phyloP scores from a whole-genome alignment of 2,797 vertebrate genomes.

The Acrocephalus scirpaceus region DNA sequence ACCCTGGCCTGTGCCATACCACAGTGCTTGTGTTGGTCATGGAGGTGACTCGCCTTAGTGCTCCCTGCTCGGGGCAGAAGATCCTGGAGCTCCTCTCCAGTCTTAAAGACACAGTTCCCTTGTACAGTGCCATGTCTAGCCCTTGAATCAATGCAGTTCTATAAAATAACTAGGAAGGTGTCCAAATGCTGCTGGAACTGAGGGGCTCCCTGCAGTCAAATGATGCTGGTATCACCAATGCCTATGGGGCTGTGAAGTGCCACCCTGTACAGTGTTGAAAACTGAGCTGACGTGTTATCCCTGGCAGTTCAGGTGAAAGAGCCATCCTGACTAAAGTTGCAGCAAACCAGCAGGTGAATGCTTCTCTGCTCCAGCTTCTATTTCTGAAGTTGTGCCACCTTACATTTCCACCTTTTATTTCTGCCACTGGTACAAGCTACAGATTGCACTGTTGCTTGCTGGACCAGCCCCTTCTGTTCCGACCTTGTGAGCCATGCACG shows the following conservation, averaged over 20 bases:
- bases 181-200: neutral
- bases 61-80: neutral
- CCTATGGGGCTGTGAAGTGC: neutral
- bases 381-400: neutral
- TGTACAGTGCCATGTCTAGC: neutral
- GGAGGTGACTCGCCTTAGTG: neutral
- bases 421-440: neutral
- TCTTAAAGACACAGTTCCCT: neutral
- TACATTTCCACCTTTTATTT: neutral
- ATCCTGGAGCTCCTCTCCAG: neutral
- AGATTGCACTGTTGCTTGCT: neutral
- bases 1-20: neutral
- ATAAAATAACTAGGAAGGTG: neutral
- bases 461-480: neutral
- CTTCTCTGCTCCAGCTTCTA: neutral
- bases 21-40: neutral
- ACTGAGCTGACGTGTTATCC: neutral
- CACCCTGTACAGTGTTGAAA: neutral
- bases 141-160: neutral
- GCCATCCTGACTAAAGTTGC: neutral
- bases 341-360: neutral
- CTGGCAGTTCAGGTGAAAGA: neutral
- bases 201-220: neutral
- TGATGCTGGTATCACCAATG: fast-evolving
- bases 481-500: neutral